Evolutionary conservation across 2,888 invertebrate genomes (phyloP).

Genomic region (Automeris io): DNA sequence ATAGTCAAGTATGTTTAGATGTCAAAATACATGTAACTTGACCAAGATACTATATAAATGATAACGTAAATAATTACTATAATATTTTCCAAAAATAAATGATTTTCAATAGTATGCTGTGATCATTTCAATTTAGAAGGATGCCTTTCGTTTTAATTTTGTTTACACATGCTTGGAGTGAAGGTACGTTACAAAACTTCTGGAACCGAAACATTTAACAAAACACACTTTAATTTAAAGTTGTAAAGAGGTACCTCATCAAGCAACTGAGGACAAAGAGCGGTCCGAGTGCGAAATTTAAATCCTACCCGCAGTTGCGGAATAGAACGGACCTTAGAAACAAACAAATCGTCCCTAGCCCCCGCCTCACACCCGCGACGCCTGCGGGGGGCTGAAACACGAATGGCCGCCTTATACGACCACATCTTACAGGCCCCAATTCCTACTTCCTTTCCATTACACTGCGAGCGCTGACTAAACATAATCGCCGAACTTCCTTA

Average conservation of each 20-base stretch:
- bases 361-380: conserved; percentile 17
- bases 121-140: background rate
- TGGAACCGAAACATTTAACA: conserved; percentile 28
- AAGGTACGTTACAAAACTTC: conserved; percentile 17
- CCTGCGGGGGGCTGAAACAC: conserved; percentile 28
- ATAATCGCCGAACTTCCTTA: conserved; percentile 77
- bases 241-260: conserved; percentile 66
- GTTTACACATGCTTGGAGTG: background rate
- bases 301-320: conserved; percentile 67
- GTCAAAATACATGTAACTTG: too few relatives aligned
- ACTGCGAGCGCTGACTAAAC: conserved; percentile 71
- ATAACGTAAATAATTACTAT: too few relatives aligned
- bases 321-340: conserved; percentile 65
- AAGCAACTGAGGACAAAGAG: conserved; percentile 63
- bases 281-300: conserved; percentile 56
- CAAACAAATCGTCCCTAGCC: conserved; percentile 63
- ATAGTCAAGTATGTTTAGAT: too few relatives aligned
- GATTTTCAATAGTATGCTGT: too few relatives aligned
- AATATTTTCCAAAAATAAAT: too few relatives aligned
- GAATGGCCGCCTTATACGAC: conserved; percentile 69
- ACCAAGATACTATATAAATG: too few relatives aligned
- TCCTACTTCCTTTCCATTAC: conserved; percentile 76
- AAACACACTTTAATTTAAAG: conserved; percentile 63
- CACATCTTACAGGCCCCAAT: conserved; percentile 76
- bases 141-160: background rate